A percentile compares a stretch with the other conserved stretches of the same genome.
Conservation (phyloP, 1,140 invertebrate species). For the Dreissena polymorpha region DNA sequence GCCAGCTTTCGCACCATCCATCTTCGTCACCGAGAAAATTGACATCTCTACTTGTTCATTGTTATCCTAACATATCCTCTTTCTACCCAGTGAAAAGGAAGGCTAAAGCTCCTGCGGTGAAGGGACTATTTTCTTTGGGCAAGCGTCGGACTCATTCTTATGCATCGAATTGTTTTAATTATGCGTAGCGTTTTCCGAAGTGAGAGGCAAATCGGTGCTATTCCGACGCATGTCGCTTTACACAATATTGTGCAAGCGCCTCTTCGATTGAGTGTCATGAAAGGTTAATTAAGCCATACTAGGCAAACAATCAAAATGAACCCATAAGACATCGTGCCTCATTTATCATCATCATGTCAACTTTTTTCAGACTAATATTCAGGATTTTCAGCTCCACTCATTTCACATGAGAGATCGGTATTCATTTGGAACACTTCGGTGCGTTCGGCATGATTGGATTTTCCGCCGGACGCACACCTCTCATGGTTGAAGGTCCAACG, state of each 20-base stretch:
- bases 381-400: slow-evolving; percentile 42
- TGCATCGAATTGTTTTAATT: slow-evolving; percentile 57
- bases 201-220: slow-evolving; percentile 34
- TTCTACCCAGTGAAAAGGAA: slow-evolving; percentile 45
- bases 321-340: slow-evolving; percentile 46
- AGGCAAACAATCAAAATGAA: slow-evolving; percentile 45
- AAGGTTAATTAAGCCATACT: slow-evolving; percentile 52
- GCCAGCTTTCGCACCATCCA: slow-evolving; percentile 34
- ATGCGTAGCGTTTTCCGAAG: slow-evolving; percentile 40
- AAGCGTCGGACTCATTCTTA: slow-evolving; percentile 43
- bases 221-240: slow-evolving; percentile 54
- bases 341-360: slow-evolving; percentile 58
- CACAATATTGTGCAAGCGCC: slow-evolving; percentile 56
- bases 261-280: slow-evolving; percentile 28
- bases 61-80: slow-evolving; percentile 55
- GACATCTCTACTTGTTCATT: slow-evolving; percentile 45
- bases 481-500: slow-evolving; percentile 32
- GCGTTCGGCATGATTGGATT: slow-evolving; percentile 43
- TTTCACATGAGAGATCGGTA: slow-evolving; percentile 47
- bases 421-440: slow-evolving; percentile 53
- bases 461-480: slow-evolving; percentile 45
- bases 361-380: slow-evolving; percentile 57
- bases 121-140: slow-evolving; percentile 47
- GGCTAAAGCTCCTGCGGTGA: slow-evolving; percentile 12
- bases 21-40: slow-evolving; percentile 46